These are phyloP conservation scores for Pristionchus pacificus DNA, from an alignment of 1,140 invertebrate species.

Conservation along the genomic window DNA sequence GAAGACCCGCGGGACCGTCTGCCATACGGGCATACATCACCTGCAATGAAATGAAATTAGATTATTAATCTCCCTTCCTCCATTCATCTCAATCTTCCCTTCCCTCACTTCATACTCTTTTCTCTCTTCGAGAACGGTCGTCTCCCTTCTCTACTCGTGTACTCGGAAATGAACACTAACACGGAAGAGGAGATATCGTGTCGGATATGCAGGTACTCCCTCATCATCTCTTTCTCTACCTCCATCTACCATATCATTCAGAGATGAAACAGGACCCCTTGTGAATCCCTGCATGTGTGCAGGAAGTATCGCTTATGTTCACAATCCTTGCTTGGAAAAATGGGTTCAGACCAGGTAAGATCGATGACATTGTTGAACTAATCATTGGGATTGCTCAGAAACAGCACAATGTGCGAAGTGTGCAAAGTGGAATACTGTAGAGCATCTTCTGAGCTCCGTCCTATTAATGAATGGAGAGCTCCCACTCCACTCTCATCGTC, in stretches of 20 bases:
- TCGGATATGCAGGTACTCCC: background rate
- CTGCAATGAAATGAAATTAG: slow-evolving; percentile 43
- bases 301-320: slow-evolving; percentile 20
- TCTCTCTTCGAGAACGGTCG: background rate
- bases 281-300: slow-evolving; percentile 16
- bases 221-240: too few relatives aligned
- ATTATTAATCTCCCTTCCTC: too few relatives aligned
- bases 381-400: background rate
- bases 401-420: slow-evolving; percentile 18
- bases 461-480: slow-evolving; percentile 3
- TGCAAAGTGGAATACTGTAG: slow-evolving; percentile 17
- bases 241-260: background rate
- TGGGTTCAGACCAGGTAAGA: slow-evolving; percentile 14
- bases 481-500: slow-evolving; percentile 16
- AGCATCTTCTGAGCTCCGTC: slow-evolving; percentile 11
- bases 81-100: slow-evolving; percentile 40
- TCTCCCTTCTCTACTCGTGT: slow-evolving; percentile 1
- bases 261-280: background rate
- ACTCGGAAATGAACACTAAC: background rate
- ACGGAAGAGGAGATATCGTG: background rate
- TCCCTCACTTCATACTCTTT: slow-evolving; percentile 7
- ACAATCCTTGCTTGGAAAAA: slow-evolving; percentile 15
- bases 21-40: slow-evolving; percentile 92
- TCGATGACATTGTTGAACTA: background rate
- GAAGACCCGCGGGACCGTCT: slow-evolving; percentile 75